These are phyloP conservation scores for Zaprionus tsacasi DNA, from an alignment of 1,140 invertebrate genomes.

Conservation along the genomic window DNA sequence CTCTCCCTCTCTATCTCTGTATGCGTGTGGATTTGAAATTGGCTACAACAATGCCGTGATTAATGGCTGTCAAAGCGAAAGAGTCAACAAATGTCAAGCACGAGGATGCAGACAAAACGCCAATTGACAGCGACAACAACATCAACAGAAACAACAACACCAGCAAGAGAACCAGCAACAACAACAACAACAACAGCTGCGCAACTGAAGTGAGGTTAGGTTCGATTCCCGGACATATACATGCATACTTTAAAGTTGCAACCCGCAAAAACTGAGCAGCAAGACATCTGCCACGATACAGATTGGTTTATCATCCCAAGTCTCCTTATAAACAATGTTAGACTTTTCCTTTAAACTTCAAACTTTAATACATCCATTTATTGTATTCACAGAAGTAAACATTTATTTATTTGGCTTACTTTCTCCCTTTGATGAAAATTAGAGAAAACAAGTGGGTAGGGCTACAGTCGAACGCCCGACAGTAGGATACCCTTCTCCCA, in stretches of 20 bases:
- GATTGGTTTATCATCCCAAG: neutral
- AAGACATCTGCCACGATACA: neutral
- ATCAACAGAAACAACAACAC: constrained; percentile 12
- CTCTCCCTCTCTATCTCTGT: constrained; percentile 18
- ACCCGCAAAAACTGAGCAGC: no score
- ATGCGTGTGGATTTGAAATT: constrained; percentile 69
- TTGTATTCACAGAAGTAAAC: no score
- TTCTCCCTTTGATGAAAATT: no score
- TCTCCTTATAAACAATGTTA: no score
- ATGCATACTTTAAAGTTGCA: neutral
- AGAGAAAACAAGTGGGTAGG: no score
- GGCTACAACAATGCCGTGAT: constrained; percentile 80
- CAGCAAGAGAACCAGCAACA: constrained; percentile 9
- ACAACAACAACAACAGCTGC: constrained; percentile 13
- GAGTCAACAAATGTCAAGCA: constrained; percentile 78
- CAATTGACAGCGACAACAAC: constrained; percentile 43
- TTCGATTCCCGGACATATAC: constrained; percentile 10
- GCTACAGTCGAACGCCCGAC: no score
- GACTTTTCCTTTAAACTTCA: no score
- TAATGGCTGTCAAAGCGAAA: constrained; percentile 81
- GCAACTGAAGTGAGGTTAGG: constrained; percentile 15
- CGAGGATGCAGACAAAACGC: constrained; percentile 37
- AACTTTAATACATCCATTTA: no score
- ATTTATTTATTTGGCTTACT: no score
- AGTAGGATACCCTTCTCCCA: no score